These are phyloP conservation scores for Amia ocellicauda DNA, from an alignment of 2,113 vertebrate genomes.

Conservation along the genomic window DNA sequence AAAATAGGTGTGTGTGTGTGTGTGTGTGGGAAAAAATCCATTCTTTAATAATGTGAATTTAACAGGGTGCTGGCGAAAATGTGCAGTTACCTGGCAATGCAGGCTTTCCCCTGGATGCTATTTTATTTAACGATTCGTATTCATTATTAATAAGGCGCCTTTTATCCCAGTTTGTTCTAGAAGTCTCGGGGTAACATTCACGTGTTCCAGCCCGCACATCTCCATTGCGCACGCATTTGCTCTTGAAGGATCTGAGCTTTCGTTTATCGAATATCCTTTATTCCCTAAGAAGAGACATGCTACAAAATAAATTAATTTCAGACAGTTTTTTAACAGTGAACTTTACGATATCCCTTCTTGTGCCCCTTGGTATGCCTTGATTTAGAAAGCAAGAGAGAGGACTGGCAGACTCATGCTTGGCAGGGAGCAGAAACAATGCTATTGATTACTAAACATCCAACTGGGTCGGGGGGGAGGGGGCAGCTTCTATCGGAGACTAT, in stretches of 20 bases:
- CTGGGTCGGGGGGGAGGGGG: not conserved
- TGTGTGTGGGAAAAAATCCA: no score
- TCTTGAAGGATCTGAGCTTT: not conserved
- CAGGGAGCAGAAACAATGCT: no score
- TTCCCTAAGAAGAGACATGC: no score
- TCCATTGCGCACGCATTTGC: not conserved
- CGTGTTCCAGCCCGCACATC: not conserved
- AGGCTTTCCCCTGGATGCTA: not conserved
- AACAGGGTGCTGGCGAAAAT: not conserved
- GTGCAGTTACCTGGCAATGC: not conserved
- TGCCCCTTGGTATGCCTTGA: not conserved
- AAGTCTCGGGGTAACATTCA: not conserved
- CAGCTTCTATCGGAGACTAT: not conserved
- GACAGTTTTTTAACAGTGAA: not conserved
- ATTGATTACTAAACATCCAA: not conserved
- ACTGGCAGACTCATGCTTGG: not conserved
- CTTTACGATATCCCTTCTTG: not conserved
- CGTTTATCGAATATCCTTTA: no score
- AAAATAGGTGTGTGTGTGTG: no score
- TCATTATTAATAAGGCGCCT: constrained; percentile 2
- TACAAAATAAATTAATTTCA: not conserved
- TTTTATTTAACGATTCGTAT: not conserved
- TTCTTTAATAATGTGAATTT: no score
- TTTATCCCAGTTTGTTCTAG: not conserved
- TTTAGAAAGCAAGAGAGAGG: not conserved